Percentiles rank a stretch among this genome's conserved stretches.
phyloP scores from a whole-genome alignment of 1,140 invertebrate species.

The Drosophila parvula region DNA sequence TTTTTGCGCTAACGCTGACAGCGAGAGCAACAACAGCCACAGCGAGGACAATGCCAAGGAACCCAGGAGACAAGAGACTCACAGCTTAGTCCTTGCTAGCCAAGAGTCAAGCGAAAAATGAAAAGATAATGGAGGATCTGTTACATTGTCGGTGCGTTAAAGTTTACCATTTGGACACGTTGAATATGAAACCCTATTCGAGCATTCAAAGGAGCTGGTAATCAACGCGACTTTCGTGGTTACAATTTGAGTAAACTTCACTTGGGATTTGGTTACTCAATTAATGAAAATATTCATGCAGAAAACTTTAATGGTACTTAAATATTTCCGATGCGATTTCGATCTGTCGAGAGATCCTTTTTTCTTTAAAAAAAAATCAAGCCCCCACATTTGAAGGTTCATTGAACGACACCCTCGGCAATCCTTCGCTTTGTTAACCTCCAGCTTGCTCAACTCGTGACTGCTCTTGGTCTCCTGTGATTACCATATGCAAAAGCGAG shows the following conservation, averaged over 20 bases:
- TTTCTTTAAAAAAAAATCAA: not conserved
- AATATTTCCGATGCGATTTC: no score
- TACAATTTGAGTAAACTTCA: not conserved
- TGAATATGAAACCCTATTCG: not conserved
- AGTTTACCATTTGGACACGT: constrained; percentile 2
- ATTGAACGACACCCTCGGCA: constrained; percentile 49
- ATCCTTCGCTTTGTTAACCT: not conserved
- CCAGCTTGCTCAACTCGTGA: not conserved
- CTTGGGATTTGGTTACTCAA: not conserved
- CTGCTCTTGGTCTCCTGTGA: constrained; percentile 49
- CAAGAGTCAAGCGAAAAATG: constrained; percentile 46
- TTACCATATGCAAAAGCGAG: constrained; percentile 83
- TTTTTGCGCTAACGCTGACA: constrained; percentile 59
- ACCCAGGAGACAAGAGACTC: constrained; percentile 15
- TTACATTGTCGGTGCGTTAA: constrained; percentile 22
- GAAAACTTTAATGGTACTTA: not conserved
- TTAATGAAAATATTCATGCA: not conserved
- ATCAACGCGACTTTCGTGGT: not conserved
- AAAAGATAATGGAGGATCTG: constrained; percentile 39
- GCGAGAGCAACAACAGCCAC: constrained; percentile 27
- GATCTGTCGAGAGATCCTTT: not conserved
- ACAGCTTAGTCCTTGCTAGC: constrained; percentile 30
- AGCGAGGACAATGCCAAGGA: constrained; percentile 40
- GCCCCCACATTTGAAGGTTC: constrained; percentile 49
- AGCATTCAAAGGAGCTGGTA: no score